These are phyloP conservation scores for Lithophane semibrunnea DNA, from an alignment of 2,888 invertebrate species.

Conservation along the genomic window DNA sequence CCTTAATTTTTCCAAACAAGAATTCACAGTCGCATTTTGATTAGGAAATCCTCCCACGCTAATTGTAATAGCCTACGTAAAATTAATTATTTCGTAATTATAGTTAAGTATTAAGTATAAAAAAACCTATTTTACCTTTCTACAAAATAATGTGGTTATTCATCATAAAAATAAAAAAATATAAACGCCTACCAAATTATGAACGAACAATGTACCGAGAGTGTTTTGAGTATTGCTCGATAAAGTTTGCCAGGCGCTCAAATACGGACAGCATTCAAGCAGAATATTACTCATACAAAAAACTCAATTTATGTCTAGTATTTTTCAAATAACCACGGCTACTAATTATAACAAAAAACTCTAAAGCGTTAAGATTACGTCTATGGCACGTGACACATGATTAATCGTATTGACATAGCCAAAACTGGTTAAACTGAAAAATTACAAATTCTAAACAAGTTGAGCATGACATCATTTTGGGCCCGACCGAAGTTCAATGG, in stretches of 20 bases:
- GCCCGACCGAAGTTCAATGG: slow-evolving; percentile 55
- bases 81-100: background rate
- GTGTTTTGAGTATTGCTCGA: slow-evolving; percentile 35
- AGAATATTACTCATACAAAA: background rate
- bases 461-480: slow-evolving; percentile 62
- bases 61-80: background rate
- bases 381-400: slow-evolving; percentile 3
- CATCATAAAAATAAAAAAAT: background rate
- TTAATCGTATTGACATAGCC: slow-evolving; percentile 51
- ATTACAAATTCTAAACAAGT: slow-evolving; percentile 42
- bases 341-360: background rate
- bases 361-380: slow-evolving; percentile 6
- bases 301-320: background rate
- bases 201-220: background rate
- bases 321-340: background rate
- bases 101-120: background rate
- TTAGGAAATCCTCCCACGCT: background rate
- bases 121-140: background rate
- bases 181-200: slow-evolving; percentile 45
- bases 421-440: slow-evolving; percentile 55
- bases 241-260: slow-evolving; percentile 45
- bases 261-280: background rate
- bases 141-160: background rate
- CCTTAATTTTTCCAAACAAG: background rate
- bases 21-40: background rate